Percentiles rank a stretch among this genome's conserved stretches.
phyloP scores from a whole-genome alignment of 1,140 invertebrate species.

The Matsumurasca onukii region DNA sequence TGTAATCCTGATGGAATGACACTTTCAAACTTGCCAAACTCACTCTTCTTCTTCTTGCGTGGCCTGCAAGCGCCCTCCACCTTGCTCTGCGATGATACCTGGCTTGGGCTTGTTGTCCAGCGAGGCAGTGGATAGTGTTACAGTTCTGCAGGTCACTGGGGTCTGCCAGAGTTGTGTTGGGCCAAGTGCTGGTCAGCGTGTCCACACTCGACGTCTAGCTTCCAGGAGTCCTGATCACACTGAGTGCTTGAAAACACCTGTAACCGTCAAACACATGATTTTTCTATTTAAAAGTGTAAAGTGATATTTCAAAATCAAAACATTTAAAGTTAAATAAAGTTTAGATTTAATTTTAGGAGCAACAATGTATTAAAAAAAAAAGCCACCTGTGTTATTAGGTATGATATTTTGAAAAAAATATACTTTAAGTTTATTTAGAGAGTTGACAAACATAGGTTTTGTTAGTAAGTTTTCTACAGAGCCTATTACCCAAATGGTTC shows the following conservation, averaged over 20 bases:
- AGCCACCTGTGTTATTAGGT: too few species aligned
- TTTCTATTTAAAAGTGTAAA: too few species aligned
- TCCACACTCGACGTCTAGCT: not conserved
- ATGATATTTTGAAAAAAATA: too few species aligned
- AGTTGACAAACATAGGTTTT: too few species aligned
- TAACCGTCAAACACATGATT: not conserved
- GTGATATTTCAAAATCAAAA: too few species aligned
- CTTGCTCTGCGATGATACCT: conserved; percentile 9
- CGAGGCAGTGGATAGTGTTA: not conserved
- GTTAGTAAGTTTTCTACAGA: too few species aligned
- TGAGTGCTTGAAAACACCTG: not conserved
- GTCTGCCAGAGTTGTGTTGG: conserved; percentile 10
- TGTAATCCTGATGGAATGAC: conserved; percentile 79
- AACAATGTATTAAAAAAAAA: too few species aligned
- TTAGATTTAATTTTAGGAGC: too few species aligned
- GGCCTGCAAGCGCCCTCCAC: conserved; percentile 39
- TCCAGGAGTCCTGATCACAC: not conserved
- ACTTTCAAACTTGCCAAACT: conserved; percentile 62
- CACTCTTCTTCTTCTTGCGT: conserved; percentile 59
- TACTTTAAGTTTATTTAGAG: too few species aligned
- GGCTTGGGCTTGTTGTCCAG: not conserved
- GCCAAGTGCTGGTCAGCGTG: not conserved
- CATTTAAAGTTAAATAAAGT: too few species aligned
- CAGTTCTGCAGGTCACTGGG: not conserved
- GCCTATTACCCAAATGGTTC: too few species aligned